Evolutionary conservation across 2,797 vertebrate genomes (phyloP).

Genomic region (Phrynocephalus forsythii): DNA sequence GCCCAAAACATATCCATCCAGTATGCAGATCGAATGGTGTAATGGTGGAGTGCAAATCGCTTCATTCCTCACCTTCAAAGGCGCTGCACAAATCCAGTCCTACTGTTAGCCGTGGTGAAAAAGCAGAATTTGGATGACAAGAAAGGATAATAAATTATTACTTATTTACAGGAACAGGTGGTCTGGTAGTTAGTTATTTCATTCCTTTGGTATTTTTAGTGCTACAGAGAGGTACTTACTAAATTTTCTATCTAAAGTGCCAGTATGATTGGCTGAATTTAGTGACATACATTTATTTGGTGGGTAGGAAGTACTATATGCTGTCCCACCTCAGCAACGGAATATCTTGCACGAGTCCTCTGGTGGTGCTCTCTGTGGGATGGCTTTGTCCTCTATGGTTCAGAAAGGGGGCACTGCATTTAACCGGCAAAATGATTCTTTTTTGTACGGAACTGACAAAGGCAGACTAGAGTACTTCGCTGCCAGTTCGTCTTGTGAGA

Average conservation of each 20-base stretch:
- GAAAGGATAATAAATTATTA: not conserved
- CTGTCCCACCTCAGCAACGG: not conserved
- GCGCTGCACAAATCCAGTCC: too few species aligned
- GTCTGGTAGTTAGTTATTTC: not conserved
- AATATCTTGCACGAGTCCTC: not conserved
- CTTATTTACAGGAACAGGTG: too few species aligned
- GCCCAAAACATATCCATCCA: too few species aligned
- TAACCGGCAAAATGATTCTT: not conserved
- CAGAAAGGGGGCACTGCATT: too few species aligned
- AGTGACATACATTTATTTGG: not conserved
- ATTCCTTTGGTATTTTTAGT: not conserved
- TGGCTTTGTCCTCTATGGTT: not conserved
- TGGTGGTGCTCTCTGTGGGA: not conserved
- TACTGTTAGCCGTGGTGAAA: not conserved
- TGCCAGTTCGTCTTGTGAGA: not conserved
- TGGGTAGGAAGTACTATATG: not conserved
- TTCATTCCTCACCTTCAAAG: not conserved
- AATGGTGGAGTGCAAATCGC: not conserved
- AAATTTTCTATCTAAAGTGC: not conserved
- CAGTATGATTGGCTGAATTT: not conserved
- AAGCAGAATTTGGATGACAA: not conserved
- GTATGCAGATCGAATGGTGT: not conserved
- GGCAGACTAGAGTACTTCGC: not conserved
- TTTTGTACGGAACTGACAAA: not conserved
- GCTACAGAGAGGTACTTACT: not conserved